Evolutionary conservation across 2,797 vertebrate genomes (phyloP).

Genomic region (Staurois parvus): DNA sequence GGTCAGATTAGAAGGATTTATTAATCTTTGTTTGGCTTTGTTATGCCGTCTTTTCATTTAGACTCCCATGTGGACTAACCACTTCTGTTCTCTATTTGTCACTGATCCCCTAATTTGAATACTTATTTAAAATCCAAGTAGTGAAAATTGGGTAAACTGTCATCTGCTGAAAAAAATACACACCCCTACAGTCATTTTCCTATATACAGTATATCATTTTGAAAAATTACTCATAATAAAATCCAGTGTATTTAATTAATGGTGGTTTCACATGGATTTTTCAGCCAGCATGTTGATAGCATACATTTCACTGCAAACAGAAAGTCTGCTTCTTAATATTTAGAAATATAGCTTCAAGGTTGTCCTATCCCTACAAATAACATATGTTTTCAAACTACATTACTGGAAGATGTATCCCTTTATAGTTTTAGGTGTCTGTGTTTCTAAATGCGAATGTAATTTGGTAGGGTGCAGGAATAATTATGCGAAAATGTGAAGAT

Average conservation of each 20-base stretch:
- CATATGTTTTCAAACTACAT: conserved; percentile 56
- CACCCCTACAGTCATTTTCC: conserved; percentile 26
- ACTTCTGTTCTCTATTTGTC: too few species aligned
- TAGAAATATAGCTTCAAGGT: conserved; percentile 41
- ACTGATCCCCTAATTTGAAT: too few species aligned
- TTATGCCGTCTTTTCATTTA: too few species aligned
- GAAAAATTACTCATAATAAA: conserved; percentile 57
- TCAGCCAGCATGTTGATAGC: conserved; percentile 48
- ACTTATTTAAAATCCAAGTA: not conserved
- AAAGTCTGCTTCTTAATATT: conserved; percentile 48
- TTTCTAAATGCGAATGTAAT: conserved; percentile 65
- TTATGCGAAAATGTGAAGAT: conserved; percentile 67
- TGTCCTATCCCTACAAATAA: conserved; percentile 27
- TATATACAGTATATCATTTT: conserved; percentile 35
- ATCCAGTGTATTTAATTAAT: conserved; percentile 57
- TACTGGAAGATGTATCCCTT: conserved; percentile 61
- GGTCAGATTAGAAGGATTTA: too few species aligned
- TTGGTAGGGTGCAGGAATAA: conserved; percentile 63
- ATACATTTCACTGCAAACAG: conserved; percentile 37
- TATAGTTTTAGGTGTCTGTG: conserved; percentile 64
- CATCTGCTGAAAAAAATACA: conserved; percentile 1
- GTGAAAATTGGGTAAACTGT: not conserved
- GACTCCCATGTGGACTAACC: too few species aligned
- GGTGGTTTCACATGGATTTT: conserved; percentile 44
- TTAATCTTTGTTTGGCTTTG: too few species aligned